These are phyloP conservation scores for Strigops habroptila DNA, from an alignment of 2,113 vertebrate species.

Conservation along the genomic window DNA sequence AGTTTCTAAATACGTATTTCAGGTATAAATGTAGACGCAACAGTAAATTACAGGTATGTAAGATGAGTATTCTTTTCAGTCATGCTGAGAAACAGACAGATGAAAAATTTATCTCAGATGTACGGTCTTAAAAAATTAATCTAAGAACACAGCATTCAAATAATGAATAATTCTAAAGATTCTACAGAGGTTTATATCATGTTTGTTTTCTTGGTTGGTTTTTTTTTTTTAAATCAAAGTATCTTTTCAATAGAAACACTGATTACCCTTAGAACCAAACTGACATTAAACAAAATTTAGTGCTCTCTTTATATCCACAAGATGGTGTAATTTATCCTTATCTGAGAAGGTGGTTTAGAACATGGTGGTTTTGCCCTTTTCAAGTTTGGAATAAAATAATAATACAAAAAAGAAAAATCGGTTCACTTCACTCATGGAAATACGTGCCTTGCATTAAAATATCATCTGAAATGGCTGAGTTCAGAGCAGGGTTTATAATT, in stretches of 20 bases:
- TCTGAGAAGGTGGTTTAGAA: constrained; percentile 41
- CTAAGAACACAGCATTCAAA: neutral
- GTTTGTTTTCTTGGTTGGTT: neutral
- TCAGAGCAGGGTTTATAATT: neutral
- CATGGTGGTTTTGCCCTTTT: neutral
- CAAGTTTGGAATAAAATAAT: neutral
- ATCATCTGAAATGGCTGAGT: neutral
- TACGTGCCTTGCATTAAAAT: neutral
- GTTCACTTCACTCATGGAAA: neutral
- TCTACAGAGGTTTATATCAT: neutral
- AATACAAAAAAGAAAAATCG: neutral
- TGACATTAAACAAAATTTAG: neutral
- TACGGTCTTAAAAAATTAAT: neutral
- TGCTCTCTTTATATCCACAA: constrained; percentile 58
- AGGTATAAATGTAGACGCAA: neutral
- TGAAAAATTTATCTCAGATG: neutral
- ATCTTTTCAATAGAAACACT: neutral
- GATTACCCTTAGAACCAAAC: neutral
- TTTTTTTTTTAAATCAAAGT: neutral
- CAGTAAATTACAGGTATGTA: neutral
- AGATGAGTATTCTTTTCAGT: neutral
- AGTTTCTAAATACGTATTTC: neutral
- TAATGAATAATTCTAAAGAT: neutral
- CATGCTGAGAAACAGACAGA: neutral
- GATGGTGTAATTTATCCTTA: constrained; percentile 70